Evolutionary conservation across 2,888 invertebrate genomes (phyloP), one percentile per base, ranked within the genome.

Genomic region (Himalopsyche japonica): DNA sequence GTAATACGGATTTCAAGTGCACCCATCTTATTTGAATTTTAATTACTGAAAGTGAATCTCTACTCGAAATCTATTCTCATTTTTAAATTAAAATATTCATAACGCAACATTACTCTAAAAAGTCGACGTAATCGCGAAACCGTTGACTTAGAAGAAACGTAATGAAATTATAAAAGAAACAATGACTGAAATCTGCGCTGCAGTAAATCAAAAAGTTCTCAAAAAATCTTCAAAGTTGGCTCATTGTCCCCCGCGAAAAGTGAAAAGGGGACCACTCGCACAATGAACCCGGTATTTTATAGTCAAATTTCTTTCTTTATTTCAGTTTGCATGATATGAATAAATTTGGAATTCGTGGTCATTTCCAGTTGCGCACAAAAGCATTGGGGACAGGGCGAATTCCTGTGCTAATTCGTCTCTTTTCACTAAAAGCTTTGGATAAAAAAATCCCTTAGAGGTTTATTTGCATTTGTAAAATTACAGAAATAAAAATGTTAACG

Each of bases 301-400:
- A 24, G 57, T 57, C n/a, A 49, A 49, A 49, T 57, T 57, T 37
- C 18, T 85, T 79, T 76, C 79, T 79, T 85, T 83, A 47, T 64
- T 84, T 82, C 76, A 84, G 48, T 84, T 84, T 79, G 84, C 85
- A 83, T 82, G 47, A 77, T 80, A 82, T 84, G 84, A 85, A 85
- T 85, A 85, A 85, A 77, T 84, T 85, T 80, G 37, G 76, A 57
- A 77, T 82, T 79, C 80, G 81, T 64, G 83, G 83, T 83, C 85
- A 83, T 80, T 80, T 83, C 43, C 18, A 24, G 20, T 57, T 57
- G 3, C 15, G 43, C 20, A 57, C 57, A 20, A 57, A 57, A 24
- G 57, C 57, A 10, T 15, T 24, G 49, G 7, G 1, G 57, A 20
- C 57, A 20, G 57, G 7, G 20, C 1, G 57, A 20, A 2, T 7